Evolutionary conservation across 2,888 invertebrate genomes (phyloP).

Genomic region (Punctoribates punctum): DNA sequence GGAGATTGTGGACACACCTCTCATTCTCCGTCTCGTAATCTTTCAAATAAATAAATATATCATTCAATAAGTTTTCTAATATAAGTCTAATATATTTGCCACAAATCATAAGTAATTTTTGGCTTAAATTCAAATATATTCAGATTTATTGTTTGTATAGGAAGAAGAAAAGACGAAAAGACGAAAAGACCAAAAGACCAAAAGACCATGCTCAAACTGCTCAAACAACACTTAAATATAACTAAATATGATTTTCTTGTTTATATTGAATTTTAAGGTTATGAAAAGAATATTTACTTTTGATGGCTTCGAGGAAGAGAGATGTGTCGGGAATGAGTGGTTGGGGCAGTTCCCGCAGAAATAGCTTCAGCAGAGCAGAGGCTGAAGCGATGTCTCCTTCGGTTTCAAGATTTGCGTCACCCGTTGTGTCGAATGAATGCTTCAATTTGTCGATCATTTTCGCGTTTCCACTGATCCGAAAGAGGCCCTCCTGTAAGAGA

Average conservation of each 20-base stretch:
- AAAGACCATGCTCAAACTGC: too few relatives aligned
- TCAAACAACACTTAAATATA: too few relatives aligned
- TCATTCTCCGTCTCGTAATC: constrained; percentile 45
- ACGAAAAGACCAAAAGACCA: too few relatives aligned
- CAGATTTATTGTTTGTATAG: too few relatives aligned
- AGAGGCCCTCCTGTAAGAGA: constrained; percentile 57
- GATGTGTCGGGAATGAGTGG: constrained; percentile 57
- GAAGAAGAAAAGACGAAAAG: too few relatives aligned
- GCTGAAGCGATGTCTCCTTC: constrained; percentile 59
- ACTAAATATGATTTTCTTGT: too few relatives aligned
- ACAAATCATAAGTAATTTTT: not conserved
- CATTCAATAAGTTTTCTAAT: not conserved
- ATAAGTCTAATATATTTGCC: not conserved
- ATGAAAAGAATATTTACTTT: constrained; percentile 48
- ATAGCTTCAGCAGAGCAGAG: constrained; percentile 60
- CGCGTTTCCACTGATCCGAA: constrained; percentile 60
- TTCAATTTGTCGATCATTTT: constrained; percentile 58
- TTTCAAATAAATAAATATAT: constrained; percentile 11
- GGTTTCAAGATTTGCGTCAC: constrained; percentile 59
- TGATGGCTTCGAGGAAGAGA: constrained; percentile 54
- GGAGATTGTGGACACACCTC: constrained; percentile 49
- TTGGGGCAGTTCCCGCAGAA: constrained; percentile 59
- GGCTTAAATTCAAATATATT: too few relatives aligned
- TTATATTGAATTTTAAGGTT: too few relatives aligned
- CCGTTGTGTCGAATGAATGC: constrained; percentile 58